phyloP scores from a whole-genome alignment of 2,888 invertebrate genomes.

The Bellardia bayeri region DNA sequence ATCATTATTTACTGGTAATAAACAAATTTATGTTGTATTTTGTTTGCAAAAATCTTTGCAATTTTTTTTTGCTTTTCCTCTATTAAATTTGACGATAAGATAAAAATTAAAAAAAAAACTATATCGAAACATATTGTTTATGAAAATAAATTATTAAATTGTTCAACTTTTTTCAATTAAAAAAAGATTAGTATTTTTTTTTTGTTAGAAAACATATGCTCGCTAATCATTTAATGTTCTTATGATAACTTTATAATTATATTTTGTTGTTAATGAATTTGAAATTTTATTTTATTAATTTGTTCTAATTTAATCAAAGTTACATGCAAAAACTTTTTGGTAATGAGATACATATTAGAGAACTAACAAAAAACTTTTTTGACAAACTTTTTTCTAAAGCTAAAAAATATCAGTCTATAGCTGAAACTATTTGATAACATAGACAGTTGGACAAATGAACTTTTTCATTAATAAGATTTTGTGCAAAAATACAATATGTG shows the following conservation, averaged over 20 bases:
- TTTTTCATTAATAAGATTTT: too few relatives aligned
- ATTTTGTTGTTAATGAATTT: not conserved
- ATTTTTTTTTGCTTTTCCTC: not conserved
- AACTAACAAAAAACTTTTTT: not conserved
- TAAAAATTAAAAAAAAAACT: slow-evolving; percentile 1
- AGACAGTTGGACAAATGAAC: not conserved
- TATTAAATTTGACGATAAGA: slow-evolving; percentile 24
- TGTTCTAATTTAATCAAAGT: not conserved
- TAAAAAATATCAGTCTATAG: not conserved
- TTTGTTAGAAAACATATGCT: not conserved
- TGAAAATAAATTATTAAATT: not conserved
- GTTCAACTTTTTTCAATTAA: slow-evolving; percentile 1
- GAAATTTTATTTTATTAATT: not conserved
- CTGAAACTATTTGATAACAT: not conserved
- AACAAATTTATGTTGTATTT: not conserved
- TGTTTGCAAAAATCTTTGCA: slow-evolving; percentile 2
- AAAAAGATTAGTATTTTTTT: not conserved
- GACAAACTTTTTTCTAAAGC: not conserved
- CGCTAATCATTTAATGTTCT: not conserved
- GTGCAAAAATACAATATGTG: too few relatives aligned
- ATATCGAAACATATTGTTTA: not conserved
- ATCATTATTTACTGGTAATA: not conserved
- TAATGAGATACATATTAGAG: not conserved
- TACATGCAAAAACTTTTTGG: not conserved
- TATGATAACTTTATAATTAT: not conserved